Evolutionary conservation across 1,140 invertebrate species (phyloP), one percentile per base, ranked within the genome.

Genomic region (Drosophila biarmipes): DNA sequence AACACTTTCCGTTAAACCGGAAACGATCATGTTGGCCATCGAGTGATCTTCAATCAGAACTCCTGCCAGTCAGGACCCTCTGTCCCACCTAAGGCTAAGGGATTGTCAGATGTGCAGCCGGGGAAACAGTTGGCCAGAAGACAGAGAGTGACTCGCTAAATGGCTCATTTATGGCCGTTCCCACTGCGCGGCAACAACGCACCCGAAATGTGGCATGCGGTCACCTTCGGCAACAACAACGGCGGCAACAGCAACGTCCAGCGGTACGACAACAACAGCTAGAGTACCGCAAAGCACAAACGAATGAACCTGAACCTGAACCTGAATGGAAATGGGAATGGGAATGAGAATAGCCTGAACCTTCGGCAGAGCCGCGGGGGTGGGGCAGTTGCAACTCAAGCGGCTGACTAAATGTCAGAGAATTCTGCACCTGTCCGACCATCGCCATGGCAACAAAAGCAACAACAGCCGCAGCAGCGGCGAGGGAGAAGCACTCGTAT

Each of bases 401-500:
- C 67, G 78, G 67, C 80, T 80, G 80, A 53, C 84, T 69, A 78
- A 78, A 79, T 87, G 79, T 87, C 84, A 82, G 72, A 42, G 72
- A 84, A 77, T 90, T 81, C 84, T 89, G 89, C 89, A 91, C 89
- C 89, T 91, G 89, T 91, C 73, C 80, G 54, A 79, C 84, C 77
- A 91, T 91, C 75, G 67, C 80, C 89, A 91, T 91, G 89, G 80
- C 89, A 79, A 89, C 87, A 68, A 56, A 45, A 84, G 49, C 61
- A 81, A 35, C 48, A 66, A 35, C 35, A 79, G 19, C 53, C 62
- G 19, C 54, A 66, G 19, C 54, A 51, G 12, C 19, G 40, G 17
- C 53, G 40, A 62, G 59, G 54, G 59, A 59, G 59, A 63, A 29
- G 31, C 53, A 27, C 49, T 57, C 17, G 15, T 31, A 56, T 56